Evolutionary conservation across 2,888 invertebrate genomes (phyloP).

Genomic region (Brachypalpus laphriformis): DNA sequence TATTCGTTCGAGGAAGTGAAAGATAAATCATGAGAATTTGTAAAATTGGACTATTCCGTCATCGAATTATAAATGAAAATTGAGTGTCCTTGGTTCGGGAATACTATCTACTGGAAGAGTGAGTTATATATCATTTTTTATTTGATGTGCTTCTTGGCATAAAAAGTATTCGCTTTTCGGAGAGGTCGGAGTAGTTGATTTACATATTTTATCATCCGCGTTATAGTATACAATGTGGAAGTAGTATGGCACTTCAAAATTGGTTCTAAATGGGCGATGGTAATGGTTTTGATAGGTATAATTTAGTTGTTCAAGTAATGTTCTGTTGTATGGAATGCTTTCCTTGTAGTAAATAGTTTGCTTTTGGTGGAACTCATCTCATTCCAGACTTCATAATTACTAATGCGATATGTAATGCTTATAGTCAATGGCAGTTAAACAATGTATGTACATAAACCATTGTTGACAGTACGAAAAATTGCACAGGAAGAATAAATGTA

Average conservation of each 20-base stretch:
- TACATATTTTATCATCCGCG: background rate
- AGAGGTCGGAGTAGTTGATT: background rate
- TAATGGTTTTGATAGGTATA: background rate
- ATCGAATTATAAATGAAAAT: background rate
- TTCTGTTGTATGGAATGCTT: no score
- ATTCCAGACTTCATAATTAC: no score
- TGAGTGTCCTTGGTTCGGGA: background rate
- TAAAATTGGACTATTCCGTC: background rate
- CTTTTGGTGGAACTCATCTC: no score
- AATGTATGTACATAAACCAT: no score
- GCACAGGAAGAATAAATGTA: no score
- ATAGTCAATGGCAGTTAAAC: no score
- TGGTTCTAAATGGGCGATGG: background rate
- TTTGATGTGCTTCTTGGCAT: background rate
- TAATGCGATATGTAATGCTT: no score
- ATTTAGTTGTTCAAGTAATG: background rate
- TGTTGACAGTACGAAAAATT: no score
- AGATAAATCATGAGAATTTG: constrained; percentile 43
- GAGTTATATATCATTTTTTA: background rate
- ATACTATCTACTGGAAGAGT: background rate
- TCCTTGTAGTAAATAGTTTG: no score
- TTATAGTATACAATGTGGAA: background rate
- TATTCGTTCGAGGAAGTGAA: constrained; percentile 2
- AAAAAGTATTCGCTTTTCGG: background rate
- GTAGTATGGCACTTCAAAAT: background rate